Conservation (phyloP, 2,113 vertebrate species). For the Dendropsophus ebraccatus region DNA sequence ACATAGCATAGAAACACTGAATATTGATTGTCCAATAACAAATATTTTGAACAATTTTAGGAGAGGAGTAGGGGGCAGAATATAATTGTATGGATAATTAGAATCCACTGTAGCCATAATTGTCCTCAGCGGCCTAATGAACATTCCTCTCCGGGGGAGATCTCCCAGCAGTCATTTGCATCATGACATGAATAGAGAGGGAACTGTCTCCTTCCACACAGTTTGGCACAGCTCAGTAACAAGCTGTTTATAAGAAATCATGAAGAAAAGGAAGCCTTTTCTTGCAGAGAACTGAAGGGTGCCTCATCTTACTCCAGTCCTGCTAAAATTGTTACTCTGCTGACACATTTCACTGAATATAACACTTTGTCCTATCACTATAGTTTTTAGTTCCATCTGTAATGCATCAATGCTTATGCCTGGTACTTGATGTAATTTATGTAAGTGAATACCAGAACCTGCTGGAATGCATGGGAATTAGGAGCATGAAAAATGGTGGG, state of each 20-base stretch:
- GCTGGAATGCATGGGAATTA: conserved; percentile 43
- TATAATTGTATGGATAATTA: conserved; percentile 55
- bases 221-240: conserved; percentile 54
- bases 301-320: conserved; percentile 30
- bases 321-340: conserved; percentile 54
- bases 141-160: conserved; percentile 42
- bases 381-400: conserved; percentile 8
- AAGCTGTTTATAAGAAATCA: conserved; percentile 34
- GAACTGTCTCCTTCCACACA: conserved; percentile 36
- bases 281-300: conserved; percentile 44
- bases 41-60: conserved; percentile 6
- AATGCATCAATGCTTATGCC: conserved; percentile 8
- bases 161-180: conserved; percentile 62
- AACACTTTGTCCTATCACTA: no score
- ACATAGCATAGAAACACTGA: background rate
- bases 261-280: conserved; percentile 51
- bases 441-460: conserved; percentile 26
- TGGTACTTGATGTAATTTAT: background rate
- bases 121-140: background rate
- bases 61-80: background rate
- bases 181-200: conserved; percentile 56
- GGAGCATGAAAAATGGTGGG: conserved; percentile 1
- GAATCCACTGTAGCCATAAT: conserved; percentile 56
- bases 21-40: background rate
- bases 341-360: conserved; percentile 51